Evolutionary conservation across 1,140 invertebrate genomes (phyloP).

Genomic region (Procambarus clarkii): DNA sequence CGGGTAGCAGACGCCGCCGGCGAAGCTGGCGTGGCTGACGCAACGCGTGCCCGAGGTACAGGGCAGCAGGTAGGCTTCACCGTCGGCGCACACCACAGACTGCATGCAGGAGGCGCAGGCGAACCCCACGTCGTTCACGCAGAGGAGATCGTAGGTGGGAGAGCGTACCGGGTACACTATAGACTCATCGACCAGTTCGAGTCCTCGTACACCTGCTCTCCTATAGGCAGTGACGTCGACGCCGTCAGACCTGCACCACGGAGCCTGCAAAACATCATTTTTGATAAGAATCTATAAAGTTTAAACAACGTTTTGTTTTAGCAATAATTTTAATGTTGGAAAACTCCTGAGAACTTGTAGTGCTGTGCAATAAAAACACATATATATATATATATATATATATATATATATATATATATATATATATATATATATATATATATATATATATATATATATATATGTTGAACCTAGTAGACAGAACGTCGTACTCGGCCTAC

Average conservation of each 20-base stretch:
- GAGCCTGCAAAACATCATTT: background rate
- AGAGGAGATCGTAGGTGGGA: background rate
- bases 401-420: no score
- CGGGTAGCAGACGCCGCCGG: slow-evolving; percentile 8
- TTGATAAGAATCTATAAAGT: no score
- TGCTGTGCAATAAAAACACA: no score
- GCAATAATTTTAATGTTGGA: no score
- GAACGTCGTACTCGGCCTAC: no score
- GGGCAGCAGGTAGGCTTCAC: background rate
- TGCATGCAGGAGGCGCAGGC: slow-evolving; percentile 26
- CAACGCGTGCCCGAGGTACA: background rate
- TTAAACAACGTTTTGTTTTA: no score
- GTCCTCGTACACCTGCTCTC: background rate
- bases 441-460: no score
- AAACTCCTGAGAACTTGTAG: no score
- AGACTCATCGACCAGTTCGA: background rate
- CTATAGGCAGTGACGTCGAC: background rate
- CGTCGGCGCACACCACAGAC: slow-evolving; percentile 19
- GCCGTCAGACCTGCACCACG: background rate
- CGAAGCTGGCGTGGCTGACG: background rate
- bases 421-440: no score
- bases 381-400: no score
- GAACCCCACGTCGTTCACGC: background rate
- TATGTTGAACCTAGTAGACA: no score
- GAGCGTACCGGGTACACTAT: background rate